Percentiles rank a stretch among this genome's conserved stretches.
Conservation (phyloP, 2,888 invertebrate genomes). For the Diabrotica balteata region DNA sequence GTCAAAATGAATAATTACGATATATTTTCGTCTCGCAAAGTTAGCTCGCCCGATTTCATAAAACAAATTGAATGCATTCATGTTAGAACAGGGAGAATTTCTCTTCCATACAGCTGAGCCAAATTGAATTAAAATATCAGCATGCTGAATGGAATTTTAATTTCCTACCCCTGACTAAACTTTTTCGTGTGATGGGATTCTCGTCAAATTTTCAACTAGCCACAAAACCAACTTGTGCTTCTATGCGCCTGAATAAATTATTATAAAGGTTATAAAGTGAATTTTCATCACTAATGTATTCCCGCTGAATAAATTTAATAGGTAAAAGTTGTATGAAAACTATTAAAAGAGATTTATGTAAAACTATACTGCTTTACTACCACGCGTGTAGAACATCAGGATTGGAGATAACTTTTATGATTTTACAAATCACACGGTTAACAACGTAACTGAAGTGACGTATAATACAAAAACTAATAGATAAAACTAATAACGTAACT, state of each 20-base stretch:
- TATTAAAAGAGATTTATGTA: too few relatives aligned
- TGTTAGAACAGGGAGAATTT: slow-evolving; percentile 39
- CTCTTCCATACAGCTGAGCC: slow-evolving; percentile 38
- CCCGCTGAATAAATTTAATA: neutral
- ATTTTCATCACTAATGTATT: slow-evolving; percentile 1
- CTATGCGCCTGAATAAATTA: slow-evolving; percentile 16
- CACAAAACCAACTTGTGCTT: slow-evolving; percentile 9
- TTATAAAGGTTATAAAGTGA: neutral
- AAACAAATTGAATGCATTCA: slow-evolving; percentile 47
- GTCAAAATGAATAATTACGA: slow-evolving; percentile 43
- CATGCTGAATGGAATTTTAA: slow-evolving; percentile 33
- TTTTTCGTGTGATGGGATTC: slow-evolving; percentile 18
- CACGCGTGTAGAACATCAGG: too few relatives aligned
- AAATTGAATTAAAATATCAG: slow-evolving; percentile 42
- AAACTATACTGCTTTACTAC: too few relatives aligned
- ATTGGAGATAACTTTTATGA: too few relatives aligned
- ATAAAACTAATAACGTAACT: too few relatives aligned
- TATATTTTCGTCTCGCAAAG: slow-evolving; percentile 39
- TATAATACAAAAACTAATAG: too few relatives aligned
- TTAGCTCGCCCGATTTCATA: slow-evolving; percentile 40
- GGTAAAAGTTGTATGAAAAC: too few relatives aligned
- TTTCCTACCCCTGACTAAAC: slow-evolving; percentile 22
- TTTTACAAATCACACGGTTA: too few relatives aligned
- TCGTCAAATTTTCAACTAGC: slow-evolving; percentile 19
- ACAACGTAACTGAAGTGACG: too few relatives aligned